Conservation (phyloP, 2,113 vertebrate species). For the Toxotes chatareus region DNA sequence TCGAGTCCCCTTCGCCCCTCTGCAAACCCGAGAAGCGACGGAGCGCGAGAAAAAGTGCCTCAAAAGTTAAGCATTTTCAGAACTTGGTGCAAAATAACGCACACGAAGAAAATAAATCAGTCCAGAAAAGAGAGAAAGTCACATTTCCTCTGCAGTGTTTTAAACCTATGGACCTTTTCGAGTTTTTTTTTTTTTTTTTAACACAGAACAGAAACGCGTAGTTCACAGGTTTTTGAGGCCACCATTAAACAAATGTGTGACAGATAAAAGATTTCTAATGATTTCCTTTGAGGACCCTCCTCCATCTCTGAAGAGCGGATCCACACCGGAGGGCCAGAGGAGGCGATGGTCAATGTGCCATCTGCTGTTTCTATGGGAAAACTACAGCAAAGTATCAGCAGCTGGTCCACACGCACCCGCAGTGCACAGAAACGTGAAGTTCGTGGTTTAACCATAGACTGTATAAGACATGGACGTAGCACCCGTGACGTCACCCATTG, state of each 20-base stretch:
- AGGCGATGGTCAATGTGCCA: constrained; percentile 12
- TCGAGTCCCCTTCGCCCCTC: background rate
- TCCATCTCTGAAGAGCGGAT: background rate
- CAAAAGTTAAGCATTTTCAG: background rate
- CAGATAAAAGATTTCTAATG: constrained; percentile 9
- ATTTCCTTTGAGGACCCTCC: constrained; percentile 12
- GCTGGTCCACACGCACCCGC: background rate
- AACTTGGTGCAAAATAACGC: background rate
- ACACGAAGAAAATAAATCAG: background rate
- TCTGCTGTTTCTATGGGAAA: constrained; percentile 30
- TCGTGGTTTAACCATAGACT: no score
- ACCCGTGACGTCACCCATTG: no score
- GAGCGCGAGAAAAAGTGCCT: background rate
- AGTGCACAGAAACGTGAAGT: background rate
- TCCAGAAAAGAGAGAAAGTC: background rate
- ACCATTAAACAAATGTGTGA: background rate
- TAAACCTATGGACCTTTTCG: fast-evolving
- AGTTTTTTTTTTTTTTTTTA: background rate
- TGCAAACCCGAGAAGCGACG: background rate
- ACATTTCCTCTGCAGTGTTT: background rate
- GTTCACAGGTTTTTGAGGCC: background rate
- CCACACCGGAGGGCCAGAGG: background rate
- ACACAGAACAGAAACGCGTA: background rate
- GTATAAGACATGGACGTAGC: no score
- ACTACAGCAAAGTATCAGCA: constrained; percentile 4